phyloP scores from a whole-genome alignment of 2,888 invertebrate species.

The Bombyx huttoni region DNA sequence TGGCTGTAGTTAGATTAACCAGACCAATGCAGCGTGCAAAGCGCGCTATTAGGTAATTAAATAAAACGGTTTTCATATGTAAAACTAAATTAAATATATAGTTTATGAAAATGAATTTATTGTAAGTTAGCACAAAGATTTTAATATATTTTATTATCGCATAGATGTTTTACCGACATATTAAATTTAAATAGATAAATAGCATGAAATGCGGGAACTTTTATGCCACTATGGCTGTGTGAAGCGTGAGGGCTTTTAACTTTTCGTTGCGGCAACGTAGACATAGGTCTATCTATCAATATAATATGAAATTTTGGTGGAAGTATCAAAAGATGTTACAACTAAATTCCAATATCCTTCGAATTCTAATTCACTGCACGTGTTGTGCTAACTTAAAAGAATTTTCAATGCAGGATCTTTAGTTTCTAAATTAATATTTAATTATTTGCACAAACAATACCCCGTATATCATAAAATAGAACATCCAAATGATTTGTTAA shows the following conservation, averaged over 20 bases:
- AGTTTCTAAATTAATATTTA: no score
- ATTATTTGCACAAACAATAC: no score
- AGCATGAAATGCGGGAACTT: slow-evolving; percentile 59
- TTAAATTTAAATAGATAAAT: slow-evolving; percentile 59
- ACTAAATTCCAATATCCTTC: no score
- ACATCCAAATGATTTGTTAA: no score
- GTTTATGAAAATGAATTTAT: slow-evolving; percentile 69
- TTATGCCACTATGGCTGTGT: slow-evolving; percentile 40
- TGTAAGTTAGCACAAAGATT: slow-evolving; percentile 73
- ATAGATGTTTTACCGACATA: slow-evolving; percentile 68
- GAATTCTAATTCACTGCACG: no score
- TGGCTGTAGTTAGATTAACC: slow-evolving; percentile 35
- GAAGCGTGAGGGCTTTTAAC: slow-evolving; percentile 29
- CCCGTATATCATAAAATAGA: no score
- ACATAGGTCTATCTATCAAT: neutral
- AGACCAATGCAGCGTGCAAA: slow-evolving; percentile 65
- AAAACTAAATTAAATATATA: slow-evolving; percentile 46
- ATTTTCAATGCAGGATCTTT: no score
- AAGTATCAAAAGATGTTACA: no score
- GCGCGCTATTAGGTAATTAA: slow-evolving; percentile 49
- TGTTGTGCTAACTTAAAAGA: no score
- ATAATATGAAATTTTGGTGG: no score
- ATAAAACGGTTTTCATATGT: slow-evolving; percentile 48
- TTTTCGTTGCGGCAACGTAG: neutral
- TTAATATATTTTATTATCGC: slow-evolving; percentile 71